Evolutionary conservation across 1,140 invertebrate species (phyloP), one percentile per base, ranked within the genome.

Genomic region (Meloidogyne exigua): DNA sequence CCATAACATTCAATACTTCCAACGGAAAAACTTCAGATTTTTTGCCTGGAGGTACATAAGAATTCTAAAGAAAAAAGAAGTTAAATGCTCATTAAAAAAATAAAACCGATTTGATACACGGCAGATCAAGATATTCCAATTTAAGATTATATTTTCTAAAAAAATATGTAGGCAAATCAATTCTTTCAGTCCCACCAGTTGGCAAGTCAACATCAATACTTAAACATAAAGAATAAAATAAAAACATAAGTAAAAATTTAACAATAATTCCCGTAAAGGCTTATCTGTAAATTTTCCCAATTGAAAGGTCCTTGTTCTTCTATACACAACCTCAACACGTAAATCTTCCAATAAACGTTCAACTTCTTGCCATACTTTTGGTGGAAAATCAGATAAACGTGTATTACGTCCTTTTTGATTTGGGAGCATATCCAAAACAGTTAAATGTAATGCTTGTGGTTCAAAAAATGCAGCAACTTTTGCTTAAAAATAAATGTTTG

Each of bases 391-490:
- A n/a, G 39, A 26, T 49, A 39, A 25, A 62, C 44, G 25, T 21
- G 28, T 67, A 25, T 21, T 26, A 36, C 5, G 28, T 23, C 15
- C 62, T 15, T 49, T 67, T 1, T 39, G 63, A 4, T 25, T 44
- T 23, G 63, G 42, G 5, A 69, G 32, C 32, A 79, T 75, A 13
- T 73, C 67, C 18, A 79, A 67, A 21, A 79, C 63, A 18, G 77
- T 79, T 2, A 44, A 32, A 44, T 69, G 62, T 28, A 79, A 36
- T 32, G 26, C 26, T 44, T 74, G 68, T 18, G 66, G 26, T 32
- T 79, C 57, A 65, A 68, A 79, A 32, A 79, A 79, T 12, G 78
- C 21, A 32, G 39, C 62, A 10, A 80, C 78, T 80, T 79, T 79
- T 11, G 77, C 77, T 79, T 26, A 10, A 79, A 75, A 25, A 36